A percentile compares a stretch with the other conserved stretches of the same genome.
phyloP scores from a whole-genome alignment of 2,113 vertebrate genomes.

The Emydura subglobosa region DNA sequence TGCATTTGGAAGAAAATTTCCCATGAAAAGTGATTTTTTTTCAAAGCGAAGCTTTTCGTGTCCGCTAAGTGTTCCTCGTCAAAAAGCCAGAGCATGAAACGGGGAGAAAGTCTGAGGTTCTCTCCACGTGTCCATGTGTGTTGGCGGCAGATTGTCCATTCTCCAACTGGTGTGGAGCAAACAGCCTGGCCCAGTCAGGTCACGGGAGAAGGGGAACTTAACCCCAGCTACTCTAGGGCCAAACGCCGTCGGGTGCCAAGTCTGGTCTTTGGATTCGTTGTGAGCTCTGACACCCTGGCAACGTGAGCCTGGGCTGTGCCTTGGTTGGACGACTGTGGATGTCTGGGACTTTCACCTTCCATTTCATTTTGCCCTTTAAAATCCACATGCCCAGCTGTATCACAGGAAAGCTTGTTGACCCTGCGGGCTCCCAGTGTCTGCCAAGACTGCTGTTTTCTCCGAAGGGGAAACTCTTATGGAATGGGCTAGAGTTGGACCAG shows the following conservation, averaged over 20 bases:
- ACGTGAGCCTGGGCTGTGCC: neutral
- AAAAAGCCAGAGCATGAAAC: neutral
- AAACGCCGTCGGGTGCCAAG: neutral
- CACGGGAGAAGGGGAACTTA: neutral
- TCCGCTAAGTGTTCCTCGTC: neutral
- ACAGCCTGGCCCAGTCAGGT: neutral
- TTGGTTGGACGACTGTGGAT: neutral
- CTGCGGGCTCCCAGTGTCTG: neutral
- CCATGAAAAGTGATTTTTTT: neutral
- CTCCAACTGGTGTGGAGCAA: neutral
- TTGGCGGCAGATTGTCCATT: neutral
- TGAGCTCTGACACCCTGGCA: neutral
- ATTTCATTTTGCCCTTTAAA: neutral
- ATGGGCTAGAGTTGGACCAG: neutral
- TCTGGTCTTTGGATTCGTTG: rapidly evolving
- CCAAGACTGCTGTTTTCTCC: neutral
- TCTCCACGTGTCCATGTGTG: neutral
- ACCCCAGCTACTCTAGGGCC: neutral
- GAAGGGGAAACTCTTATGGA: neutral
- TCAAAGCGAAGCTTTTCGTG: neutral
- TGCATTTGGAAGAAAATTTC: neutral
- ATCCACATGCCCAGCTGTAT: neutral
- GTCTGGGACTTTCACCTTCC: rapidly evolving
- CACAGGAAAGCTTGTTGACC: neutral
- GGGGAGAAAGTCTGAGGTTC: neutral